Conservation (phyloP, 2,113 vertebrate genomes). For the Ginglymostoma cirratum region DNA sequence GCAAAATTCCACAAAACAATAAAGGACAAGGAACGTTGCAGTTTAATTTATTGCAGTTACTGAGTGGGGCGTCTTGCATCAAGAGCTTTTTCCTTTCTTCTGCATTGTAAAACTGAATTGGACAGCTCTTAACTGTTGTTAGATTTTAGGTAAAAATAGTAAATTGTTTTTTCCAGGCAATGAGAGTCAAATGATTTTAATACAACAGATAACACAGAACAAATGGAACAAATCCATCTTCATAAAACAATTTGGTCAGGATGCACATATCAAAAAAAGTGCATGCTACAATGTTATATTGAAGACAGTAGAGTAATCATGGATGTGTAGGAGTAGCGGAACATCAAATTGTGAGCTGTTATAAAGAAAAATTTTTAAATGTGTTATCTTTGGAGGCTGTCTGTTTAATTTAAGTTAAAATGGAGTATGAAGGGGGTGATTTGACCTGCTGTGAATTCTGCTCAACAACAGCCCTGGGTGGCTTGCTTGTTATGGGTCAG, state of each 20-base stretch:
- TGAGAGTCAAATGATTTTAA: neutral
- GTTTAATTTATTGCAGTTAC: neutral
- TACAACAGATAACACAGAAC: neutral
- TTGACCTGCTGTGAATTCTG: neutral
- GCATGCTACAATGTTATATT: neutral
- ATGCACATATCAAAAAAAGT: neutral
- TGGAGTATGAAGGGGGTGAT: neutral
- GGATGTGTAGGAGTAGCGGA: neutral
- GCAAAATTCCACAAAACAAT: neutral
- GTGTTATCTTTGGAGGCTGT: neutral
- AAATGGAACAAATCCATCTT: slow-evolving; percentile 20
- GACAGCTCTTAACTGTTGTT: neutral
- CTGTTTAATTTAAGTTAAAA: neutral
- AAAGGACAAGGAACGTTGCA: neutral
- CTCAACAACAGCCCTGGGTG: neutral
- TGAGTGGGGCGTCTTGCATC: neutral
- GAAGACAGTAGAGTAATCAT: neutral
- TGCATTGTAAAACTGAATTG: neutral
- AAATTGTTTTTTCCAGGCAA: neutral
- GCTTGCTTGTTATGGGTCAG: neutral
- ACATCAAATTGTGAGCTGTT: neutral
- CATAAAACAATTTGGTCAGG: neutral
- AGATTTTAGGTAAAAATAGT: neutral
- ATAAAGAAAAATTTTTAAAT: neutral
- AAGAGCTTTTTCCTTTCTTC: neutral